Evolutionary conservation across 2,888 invertebrate species (phyloP).

Genomic region (Hymenopus coronatus): DNA sequence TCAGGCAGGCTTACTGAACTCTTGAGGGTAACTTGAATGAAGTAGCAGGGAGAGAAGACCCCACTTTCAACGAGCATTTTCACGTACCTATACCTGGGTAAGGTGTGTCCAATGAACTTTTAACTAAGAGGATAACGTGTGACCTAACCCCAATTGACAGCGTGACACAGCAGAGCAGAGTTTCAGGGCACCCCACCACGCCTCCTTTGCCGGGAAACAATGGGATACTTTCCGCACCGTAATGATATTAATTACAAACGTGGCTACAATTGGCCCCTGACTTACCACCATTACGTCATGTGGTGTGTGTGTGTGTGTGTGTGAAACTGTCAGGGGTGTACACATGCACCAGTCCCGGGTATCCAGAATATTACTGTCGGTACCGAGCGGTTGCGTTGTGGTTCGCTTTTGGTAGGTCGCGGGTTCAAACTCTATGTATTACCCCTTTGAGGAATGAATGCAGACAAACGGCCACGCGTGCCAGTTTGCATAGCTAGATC

Average conservation of each 20-base stretch:
- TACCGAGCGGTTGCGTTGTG: too few species aligned
- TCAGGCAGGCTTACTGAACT: too few species aligned
- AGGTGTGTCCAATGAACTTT: not conserved
- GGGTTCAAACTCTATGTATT: too few species aligned
- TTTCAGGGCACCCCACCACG: not conserved
- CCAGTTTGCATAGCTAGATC: too few species aligned
- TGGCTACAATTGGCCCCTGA: not conserved
- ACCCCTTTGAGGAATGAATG: too few species aligned
- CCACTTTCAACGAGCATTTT: not conserved
- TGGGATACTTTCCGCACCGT: not conserved
- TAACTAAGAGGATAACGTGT: not conserved
- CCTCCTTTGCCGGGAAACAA: not conserved
- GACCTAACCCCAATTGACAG: not conserved
- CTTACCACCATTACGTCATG: not conserved
- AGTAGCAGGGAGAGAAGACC: too few species aligned
- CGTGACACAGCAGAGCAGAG: not conserved
- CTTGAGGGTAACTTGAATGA: too few species aligned
- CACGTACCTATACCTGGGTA: not conserved
- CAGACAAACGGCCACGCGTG: too few species aligned
- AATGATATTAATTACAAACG: not conserved
- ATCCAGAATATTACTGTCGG: too few species aligned
- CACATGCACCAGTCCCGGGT: too few species aligned
- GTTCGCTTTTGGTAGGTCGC: too few species aligned
- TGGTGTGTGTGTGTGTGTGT: not conserved
- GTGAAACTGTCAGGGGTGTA: not conserved